phyloP scores from a whole-genome alignment of 2,888 invertebrate species.

The Chouioia cunea region DNA sequence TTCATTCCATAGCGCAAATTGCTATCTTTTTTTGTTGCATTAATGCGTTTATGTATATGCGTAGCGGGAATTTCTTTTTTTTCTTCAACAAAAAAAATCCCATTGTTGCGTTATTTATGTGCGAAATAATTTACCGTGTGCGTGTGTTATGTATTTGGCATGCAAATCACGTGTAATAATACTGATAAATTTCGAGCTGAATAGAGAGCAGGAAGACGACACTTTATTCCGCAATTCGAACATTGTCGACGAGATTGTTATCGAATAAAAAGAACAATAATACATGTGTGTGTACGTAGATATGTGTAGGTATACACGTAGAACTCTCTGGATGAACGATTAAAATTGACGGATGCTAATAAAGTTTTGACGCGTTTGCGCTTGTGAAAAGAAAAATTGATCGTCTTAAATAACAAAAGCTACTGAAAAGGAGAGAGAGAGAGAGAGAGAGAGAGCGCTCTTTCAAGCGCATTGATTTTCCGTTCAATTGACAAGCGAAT shows the following conservation, averaged over 20 bases:
- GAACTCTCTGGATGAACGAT: too few relatives aligned
- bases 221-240: slow-evolving; percentile 1
- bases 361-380: too few relatives aligned
- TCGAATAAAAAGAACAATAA: slow-evolving; percentile 1
- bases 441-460: not conserved
- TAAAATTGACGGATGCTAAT: too few relatives aligned
- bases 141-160: not conserved
- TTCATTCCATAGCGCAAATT: too few relatives aligned
- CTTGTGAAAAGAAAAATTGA: slow-evolving; percentile 11
- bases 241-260: too few relatives aligned
- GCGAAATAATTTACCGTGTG: not conserved
- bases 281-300: too few relatives aligned
- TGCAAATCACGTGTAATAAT: not conserved
- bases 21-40: not conserved
- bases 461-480: slow-evolving; percentile 37
- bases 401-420: slow-evolving; percentile 21
- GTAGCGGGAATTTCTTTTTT: not conserved
- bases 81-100: not conserved
- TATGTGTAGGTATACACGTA: slow-evolving; percentile 15
- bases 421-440: not conserved
- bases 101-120: not conserved
- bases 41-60: too few relatives aligned
- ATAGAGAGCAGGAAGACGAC: slow-evolving; percentile 3
- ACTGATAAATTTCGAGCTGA: not conserved
- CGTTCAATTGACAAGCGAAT: slow-evolving; percentile 27